Base-by-base conservation (phyloP, 2,113 vertebrate species). In the Loxodonta africana region DNA sequence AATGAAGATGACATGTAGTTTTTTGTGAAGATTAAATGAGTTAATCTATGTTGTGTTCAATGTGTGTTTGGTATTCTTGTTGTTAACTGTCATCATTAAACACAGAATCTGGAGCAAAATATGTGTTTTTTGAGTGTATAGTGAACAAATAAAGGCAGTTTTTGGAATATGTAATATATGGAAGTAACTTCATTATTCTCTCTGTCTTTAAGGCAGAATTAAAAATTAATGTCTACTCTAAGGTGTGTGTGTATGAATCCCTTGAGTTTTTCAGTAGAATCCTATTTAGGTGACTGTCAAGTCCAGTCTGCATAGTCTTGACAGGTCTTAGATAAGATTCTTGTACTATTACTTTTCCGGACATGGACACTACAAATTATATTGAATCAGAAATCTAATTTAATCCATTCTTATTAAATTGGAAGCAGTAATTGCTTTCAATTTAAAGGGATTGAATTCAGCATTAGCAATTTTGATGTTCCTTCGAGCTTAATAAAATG, bases 381-480 rank as follows among this genome's bases (percentile, higher is more conserved):
- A 93, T 94, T 94, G 83, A 91, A 94, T 96, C 88, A 91, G 67
- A 93, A 92, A 90, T 89, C 86, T 92, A 94, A 95, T 91, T 95
- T 97, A 97, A 91, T 83, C 95, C 60, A 88, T 96, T 95, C 63
- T 95, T 91, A 93, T 93, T 95, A 87, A 89, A 91, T 93, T 96
- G 83, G 69, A 95, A 96, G 87, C 51, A 87, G 86, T 96, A 73
- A 97, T 96, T 95, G 89, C 90, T 97, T 97, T 97, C 86, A 87
- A n/a, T 94, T 97, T 96, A 97, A 97, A 96, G 91, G 83, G 53
- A 87, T 95, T 95, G 94, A 89, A 87, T 98, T 96, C 80, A 81
- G 63, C 86, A 65, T 85, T 96, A 96, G 96, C 88, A 95, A 95
- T 95, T 94, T 96, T 88, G 82, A 83, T 95, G 88, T 87, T 92